Evolutionary conservation across 1,140 invertebrate species (phyloP).

Genomic region (Brachionus rotundiformis): DNA sequence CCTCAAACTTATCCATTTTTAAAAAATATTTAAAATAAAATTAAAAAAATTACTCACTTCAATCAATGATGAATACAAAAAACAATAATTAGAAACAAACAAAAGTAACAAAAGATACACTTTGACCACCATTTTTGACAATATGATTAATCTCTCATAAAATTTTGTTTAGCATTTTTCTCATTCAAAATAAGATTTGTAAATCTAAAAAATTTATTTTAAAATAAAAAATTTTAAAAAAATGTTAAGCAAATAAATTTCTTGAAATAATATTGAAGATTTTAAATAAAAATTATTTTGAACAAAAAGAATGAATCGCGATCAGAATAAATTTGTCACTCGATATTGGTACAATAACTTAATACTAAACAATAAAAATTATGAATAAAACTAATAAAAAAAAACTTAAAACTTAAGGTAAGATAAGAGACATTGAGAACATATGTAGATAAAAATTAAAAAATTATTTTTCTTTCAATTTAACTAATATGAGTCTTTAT

Average conservation of each 20-base stretch:
- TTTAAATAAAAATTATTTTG: no score
- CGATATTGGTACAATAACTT: not conserved
- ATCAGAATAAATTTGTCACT: conserved; percentile 39
- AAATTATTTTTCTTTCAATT: conserved; percentile 14
- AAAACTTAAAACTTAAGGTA: no score
- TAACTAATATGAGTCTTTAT: not conserved
- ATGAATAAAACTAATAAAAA: not conserved
- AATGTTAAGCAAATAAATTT: not conserved
- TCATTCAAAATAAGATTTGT: not conserved
- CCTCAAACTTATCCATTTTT: no score
- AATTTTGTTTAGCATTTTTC: not conserved
- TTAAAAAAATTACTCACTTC: not conserved
- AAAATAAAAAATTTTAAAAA: not conserved
- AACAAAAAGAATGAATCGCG: not conserved
- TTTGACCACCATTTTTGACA: not conserved
- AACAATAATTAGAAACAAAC: not conserved
- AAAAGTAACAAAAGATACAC: not conserved
- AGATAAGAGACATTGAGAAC: conserved; percentile 16
- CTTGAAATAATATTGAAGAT: not conserved
- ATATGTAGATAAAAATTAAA: not conserved
- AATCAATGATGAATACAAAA: not conserved
- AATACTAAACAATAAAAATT: conserved; percentile 6
- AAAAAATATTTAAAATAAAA: no score
- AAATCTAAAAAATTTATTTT: not conserved
- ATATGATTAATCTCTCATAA: not conserved